Conservation (phyloP, 2,113 vertebrate species). For the Ovibos moschatus region DNA sequence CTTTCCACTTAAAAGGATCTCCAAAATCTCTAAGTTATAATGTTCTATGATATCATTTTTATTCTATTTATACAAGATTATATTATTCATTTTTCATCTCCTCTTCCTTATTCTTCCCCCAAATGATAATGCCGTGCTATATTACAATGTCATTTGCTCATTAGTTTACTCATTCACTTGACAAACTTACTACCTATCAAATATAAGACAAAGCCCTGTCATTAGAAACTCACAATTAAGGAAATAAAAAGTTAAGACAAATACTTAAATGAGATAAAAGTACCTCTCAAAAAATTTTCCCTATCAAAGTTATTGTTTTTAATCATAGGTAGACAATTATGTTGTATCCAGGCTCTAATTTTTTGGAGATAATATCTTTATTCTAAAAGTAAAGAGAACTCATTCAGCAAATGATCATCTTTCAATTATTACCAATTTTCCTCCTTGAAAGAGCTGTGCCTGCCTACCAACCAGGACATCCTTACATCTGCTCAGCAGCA, state of each 20-base stretch:
- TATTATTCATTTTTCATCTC: neutral
- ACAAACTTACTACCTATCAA: neutral
- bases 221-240: neutral
- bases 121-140: neutral
- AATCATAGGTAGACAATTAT: neutral
- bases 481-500: neutral
- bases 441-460: neutral
- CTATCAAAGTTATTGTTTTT: neutral
- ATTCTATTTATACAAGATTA: neutral
- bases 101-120: neutral
- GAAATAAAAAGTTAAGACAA: neutral
- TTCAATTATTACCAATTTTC: neutral
- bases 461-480: neutral
- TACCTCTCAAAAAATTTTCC: neutral
- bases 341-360: neutral
- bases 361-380: neutral
- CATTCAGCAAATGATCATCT: neutral
- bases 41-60: neutral
- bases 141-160: neutral
- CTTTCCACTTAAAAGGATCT: neutral
- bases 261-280: neutral
- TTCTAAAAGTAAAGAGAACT: neutral
- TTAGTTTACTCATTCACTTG: neutral
- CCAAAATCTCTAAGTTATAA: neutral
- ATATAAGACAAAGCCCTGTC: neutral